These are phyloP conservation scores for Luscinia megarhynchos DNA, from an alignment of 2,797 vertebrate species.

Conservation along the genomic window DNA sequence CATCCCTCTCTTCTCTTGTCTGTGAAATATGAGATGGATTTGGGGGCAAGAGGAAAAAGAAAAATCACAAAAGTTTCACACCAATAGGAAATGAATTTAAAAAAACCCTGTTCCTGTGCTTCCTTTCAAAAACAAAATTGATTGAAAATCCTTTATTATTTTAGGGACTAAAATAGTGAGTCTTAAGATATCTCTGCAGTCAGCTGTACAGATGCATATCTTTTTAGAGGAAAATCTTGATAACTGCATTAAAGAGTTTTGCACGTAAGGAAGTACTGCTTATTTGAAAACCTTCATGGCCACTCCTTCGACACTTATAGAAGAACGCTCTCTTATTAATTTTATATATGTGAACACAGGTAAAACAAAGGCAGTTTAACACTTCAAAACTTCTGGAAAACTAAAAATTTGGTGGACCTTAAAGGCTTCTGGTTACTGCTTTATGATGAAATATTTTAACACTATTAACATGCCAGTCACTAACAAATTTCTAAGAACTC, in stretches of 20 bases:
- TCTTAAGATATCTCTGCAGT: not conserved
- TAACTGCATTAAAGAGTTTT: not conserved
- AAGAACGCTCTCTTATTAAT: not conserved
- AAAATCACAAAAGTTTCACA: not conserved
- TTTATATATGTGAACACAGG: not conserved
- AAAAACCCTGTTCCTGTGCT: not conserved
- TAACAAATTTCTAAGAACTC: not conserved
- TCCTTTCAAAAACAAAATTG: not conserved
- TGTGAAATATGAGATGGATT: constrained; percentile 15
- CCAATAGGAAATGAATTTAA: not conserved
- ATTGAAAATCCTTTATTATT: not conserved
- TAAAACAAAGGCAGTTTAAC: not conserved
- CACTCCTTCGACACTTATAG: not conserved
- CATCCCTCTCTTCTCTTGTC: not conserved
- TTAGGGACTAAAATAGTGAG: not conserved
- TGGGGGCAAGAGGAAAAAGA: not conserved
- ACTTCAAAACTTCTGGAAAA: not conserved
- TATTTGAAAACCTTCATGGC: not conserved
- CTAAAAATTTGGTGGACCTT: not conserved
- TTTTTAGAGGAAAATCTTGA: not conserved
- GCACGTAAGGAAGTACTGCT: not conserved
- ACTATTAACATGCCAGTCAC: not conserved
- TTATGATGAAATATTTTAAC: not conserved
- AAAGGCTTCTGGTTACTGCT: not conserved
- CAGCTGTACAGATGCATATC: not conserved